These are phyloP conservation scores for Aporrectodea caliginosa DNA, from an alignment of 1,140 invertebrate genomes.

Conservation along the genomic window DNA sequence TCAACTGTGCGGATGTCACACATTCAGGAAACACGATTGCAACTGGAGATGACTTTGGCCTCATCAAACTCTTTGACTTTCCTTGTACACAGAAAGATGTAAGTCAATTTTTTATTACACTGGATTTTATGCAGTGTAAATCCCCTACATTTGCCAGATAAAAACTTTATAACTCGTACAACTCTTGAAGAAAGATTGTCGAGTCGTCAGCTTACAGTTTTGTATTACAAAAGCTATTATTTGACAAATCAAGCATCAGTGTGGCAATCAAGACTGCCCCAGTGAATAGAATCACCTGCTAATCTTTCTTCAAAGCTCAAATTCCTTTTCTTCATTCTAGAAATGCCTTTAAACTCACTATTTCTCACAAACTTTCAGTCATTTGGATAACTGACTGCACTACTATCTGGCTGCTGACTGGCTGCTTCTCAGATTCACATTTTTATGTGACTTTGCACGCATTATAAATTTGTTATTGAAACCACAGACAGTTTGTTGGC, in stretches of 20 bases:
- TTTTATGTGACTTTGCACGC: too few relatives aligned
- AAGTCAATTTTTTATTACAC: conserved; percentile 36
- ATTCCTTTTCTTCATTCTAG: too few relatives aligned
- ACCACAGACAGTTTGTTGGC: too few relatives aligned
- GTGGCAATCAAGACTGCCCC: not conserved
- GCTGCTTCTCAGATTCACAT: too few relatives aligned
- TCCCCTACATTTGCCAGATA: not conserved
- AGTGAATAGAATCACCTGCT: too few relatives aligned
- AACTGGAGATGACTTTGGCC: conserved; percentile 56
- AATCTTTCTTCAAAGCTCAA: not conserved
- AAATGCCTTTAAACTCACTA: too few relatives aligned
- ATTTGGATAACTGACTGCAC: too few relatives aligned
- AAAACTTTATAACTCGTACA: not conserved
- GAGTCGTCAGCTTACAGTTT: conserved; percentile 2
- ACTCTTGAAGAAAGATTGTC: not conserved
- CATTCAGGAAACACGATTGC: conserved; percentile 49
- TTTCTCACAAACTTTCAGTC: too few relatives aligned
- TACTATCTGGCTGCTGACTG: too few relatives aligned
- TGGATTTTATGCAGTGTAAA: not conserved
- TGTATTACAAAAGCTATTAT: not conserved
- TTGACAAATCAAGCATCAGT: not conserved
- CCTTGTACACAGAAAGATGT: conserved; percentile 53
- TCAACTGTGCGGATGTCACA: conserved; percentile 53
- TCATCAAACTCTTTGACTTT: conserved; percentile 54
- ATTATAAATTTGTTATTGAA: too few relatives aligned